These are phyloP conservation scores for Umimayanthus kanabou DNA, from an alignment of 92 coral and sea anemone species.

Conservation along the genomic window DNA sequence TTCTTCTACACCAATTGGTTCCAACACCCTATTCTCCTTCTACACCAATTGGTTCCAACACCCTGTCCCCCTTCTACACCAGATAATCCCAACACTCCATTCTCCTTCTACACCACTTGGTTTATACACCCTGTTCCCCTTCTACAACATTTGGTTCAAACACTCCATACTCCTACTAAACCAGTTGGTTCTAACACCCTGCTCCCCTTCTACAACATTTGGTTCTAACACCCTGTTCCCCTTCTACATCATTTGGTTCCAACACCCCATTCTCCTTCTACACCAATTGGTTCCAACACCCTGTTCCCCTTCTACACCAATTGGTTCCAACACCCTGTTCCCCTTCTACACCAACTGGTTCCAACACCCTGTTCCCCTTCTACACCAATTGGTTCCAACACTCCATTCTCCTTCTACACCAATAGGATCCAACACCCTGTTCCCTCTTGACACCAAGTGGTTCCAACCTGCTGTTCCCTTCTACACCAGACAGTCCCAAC, in stretches of 20 bases:
- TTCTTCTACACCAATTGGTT: not conserved
- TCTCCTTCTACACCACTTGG: too few relatives aligned
- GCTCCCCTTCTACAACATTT: too few relatives aligned
- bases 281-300: too few relatives aligned
- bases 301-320: too few relatives aligned
- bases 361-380: not conserved
- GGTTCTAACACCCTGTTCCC: not conserved
- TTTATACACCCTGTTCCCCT: not conserved
- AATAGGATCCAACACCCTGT: too few relatives aligned
- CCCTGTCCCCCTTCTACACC: too few relatives aligned
- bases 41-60: not conserved
- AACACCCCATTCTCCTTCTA: not conserved
- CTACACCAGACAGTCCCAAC: not conserved
- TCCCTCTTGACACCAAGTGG: too few relatives aligned
- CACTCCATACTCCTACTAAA: not conserved
- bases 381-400: not conserved
- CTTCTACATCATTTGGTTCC: too few relatives aligned
- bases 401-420: too few relatives aligned
- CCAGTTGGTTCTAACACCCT: not conserved
- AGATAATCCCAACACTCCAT: too few relatives aligned
- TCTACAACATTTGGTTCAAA: not conserved
- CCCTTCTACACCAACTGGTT: not conserved
- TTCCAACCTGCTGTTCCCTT: not conserved
- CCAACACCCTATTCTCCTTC: not conserved
- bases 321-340: too few relatives aligned